These are phyloP conservation scores for Chiloscyllium plagiosum DNA, from an alignment of 2,113 vertebrate species.

Conservation along the genomic window DNA sequence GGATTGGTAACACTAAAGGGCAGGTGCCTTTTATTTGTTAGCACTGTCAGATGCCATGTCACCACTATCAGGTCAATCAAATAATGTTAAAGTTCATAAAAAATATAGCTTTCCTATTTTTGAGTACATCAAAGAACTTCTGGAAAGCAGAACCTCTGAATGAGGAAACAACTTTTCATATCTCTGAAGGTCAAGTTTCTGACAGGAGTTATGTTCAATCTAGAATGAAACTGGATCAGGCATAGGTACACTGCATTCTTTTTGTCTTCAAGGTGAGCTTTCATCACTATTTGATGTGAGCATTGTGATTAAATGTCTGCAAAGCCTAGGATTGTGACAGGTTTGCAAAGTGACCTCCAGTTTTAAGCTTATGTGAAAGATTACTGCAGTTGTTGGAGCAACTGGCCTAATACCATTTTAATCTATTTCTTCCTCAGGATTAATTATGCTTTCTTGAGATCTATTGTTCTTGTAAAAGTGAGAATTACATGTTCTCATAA, in stretches of 20 bases:
- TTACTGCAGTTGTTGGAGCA: background rate
- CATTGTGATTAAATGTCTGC: slow-evolving; percentile 34
- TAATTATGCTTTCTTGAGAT: background rate
- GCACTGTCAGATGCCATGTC: background rate
- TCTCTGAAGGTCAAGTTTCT: slow-evolving; percentile 45
- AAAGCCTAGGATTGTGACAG: slow-evolving; percentile 32
- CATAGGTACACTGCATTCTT: slow-evolving; percentile 38
- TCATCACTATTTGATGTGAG: slow-evolving; percentile 39
- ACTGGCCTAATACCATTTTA: background rate
- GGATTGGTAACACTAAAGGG: background rate
- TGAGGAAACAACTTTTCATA: slow-evolving; percentile 38
- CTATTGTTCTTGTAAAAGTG: background rate
- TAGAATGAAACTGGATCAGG: slow-evolving; percentile 41
- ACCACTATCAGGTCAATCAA: slow-evolving; percentile 39
- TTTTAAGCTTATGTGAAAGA: slow-evolving; percentile 8
- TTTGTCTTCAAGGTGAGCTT: slow-evolving; percentile 42
- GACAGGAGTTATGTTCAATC: slow-evolving; percentile 35
- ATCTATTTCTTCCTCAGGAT: background rate
- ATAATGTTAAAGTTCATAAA: slow-evolving; percentile 38
- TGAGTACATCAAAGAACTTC: slow-evolving; percentile 41
- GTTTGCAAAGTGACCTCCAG: slow-evolving; percentile 39
- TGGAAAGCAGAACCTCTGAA: slow-evolving; percentile 4
- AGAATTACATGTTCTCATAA: background rate
- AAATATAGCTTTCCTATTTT: slow-evolving; percentile 39
- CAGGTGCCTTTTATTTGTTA: background rate